Base-by-base conservation (phyloP, 2,888 invertebrate species). In the Hypercompe scribonia region DNA sequence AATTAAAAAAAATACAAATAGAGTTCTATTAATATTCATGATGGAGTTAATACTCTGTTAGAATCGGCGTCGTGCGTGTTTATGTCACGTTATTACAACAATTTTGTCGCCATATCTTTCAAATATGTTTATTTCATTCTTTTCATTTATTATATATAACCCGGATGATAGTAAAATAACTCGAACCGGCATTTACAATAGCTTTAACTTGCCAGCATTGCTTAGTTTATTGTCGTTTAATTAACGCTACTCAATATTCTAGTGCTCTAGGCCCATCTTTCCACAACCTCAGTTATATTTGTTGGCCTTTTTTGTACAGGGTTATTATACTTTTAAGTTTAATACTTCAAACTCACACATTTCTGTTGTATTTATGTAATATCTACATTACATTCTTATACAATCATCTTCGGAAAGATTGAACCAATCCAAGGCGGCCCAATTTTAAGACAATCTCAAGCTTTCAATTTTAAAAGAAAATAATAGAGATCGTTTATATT, bases 401-500 rank as follows among this genome's bases (percentile, higher is more conserved):
- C n/a, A n/a, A 65, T 18, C 39, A 65, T 24, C 1, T 66, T 21
- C 18, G 24, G 28, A 54, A n/a, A 18, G 15, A 74, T 66, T 74
- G 77, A 50, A 58, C n/a, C 15, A 68, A 72, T 21, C 8, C 21
- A 21, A 24, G 72, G 39, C 69, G 24, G 70, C 18, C n/a, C 65
- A 63, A 70, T 67, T 70, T 67, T 21, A 66, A 31, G 39, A 61
- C 75, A 78, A 74, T 81, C 77, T 73, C 73, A 77, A 80, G 74
- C 65, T 68, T 64, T 78, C 79, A 74, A 80, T 83, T 83, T 82
- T 81, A 80, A 75, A 83, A 84, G 84, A 84, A 89, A 90, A 90
- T 81, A 81, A 79, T 81, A 66, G 72, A 79, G 70, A 89, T 90
- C 89, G 89, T 86, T 87, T 82, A 78, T 89, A 88, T 90, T 90